phyloP scores from a whole-genome alignment of 2,888 invertebrate species.

The Acleris cristana region DNA sequence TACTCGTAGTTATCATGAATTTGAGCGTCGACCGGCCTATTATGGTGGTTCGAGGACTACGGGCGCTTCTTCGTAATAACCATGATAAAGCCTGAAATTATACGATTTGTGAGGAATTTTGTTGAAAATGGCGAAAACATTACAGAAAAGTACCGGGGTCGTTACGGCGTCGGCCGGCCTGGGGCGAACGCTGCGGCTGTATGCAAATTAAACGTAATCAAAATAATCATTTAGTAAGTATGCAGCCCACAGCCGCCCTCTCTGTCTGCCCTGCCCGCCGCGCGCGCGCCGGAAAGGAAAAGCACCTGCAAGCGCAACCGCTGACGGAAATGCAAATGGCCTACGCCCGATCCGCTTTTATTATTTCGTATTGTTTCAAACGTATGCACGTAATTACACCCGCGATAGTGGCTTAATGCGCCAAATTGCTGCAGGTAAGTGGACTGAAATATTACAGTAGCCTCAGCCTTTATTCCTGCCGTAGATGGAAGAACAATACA shows the following conservation, averaged over 20 bases:
- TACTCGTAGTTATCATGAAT: constrained; percentile 80
- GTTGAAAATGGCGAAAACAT: constrained; percentile 84
- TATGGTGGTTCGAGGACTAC: constrained; percentile 73
- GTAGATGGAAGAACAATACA: constrained; percentile 6
- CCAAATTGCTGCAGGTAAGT: constrained; percentile 70
- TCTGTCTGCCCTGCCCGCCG: constrained; percentile 57
- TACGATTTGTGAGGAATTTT: constrained; percentile 83
- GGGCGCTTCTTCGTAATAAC: constrained; percentile 81
- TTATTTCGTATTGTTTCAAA: constrained; percentile 75
- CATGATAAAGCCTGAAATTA: constrained; percentile 82
- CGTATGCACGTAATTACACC: constrained; percentile 65
- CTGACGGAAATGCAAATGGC: constrained; percentile 75
- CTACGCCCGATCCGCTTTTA: constrained; percentile 71
- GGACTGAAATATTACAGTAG: constrained; percentile 72
- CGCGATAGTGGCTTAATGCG: constrained; percentile 72
- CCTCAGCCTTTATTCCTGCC: constrained; percentile 58
- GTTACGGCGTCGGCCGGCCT: constrained; percentile 71
- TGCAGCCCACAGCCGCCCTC: constrained; percentile 64
- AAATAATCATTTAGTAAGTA: constrained; percentile 79
- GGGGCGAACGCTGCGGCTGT: constrained; percentile 68
- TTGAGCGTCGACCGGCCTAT: constrained; percentile 75
- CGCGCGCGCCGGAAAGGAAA: constrained; percentile 57
- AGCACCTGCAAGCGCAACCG: constrained; percentile 49
- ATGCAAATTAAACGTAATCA: constrained; percentile 84
- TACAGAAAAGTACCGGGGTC: constrained; percentile 83